Base-by-base conservation (phyloP, 2,888 invertebrate genomes). In the Linnaemya vulpina region DNA sequence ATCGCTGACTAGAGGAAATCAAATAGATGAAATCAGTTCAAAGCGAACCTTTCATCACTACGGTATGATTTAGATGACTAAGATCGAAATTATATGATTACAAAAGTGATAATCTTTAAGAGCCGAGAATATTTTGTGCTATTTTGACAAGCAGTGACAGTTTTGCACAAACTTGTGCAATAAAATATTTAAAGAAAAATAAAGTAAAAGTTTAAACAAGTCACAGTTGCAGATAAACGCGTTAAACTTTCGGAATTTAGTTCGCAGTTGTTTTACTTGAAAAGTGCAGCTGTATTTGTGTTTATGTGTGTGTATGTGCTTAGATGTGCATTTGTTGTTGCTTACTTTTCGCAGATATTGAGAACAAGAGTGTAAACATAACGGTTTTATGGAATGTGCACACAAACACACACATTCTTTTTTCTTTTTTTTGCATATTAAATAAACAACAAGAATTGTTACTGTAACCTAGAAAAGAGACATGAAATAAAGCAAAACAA, bases 21-120 rank as follows among this genome's bases (percentile, higher is more conserved):
- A 68, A 30, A 68, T 43, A 62, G 22, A 68, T 43, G 11, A 68
- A 78, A 53, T 83, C 73, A 83, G 83, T 83, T 78, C 78, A 78
- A 53, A 73, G 78, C 68, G 83, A 83, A 73, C 78, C 78, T 78
- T 73, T 62, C 35, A 77, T 40, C 22, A 67, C 17, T 74, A 62
- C 62, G 83, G 73, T 78, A 74, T 49, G 63, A 49, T 71, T 63
- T 49, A 38, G n/a, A 55, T n/a, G 55, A 17, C 4, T 17, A 1
- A 9, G 40, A 4, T 0, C n/a, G 2, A 53, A 40, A 25, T n/a
- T 63, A 20, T 8, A 17, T 20, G 13, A 25, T 25, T 20, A 60
- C 5, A 51, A 51, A 51, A 51, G 13, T 40, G 13, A 40, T 40
- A 11, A 11, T 40, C 1, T 40, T 40, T 10, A 11, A 40, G 3